Evolutionary conservation across 2,797 vertebrate species (phyloP).

Genomic region (Mus caroli): DNA sequence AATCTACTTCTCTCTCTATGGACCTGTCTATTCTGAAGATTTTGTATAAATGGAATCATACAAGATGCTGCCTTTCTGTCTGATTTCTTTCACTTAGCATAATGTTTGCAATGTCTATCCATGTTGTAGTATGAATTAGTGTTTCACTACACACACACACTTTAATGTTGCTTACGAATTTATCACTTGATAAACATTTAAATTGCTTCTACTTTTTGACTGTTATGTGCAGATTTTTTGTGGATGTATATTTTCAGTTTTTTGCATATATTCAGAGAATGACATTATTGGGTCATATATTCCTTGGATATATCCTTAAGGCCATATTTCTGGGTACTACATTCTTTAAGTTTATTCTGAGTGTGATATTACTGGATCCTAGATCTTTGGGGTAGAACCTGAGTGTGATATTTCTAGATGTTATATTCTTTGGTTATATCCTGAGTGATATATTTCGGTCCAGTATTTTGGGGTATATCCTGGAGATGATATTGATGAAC

Average conservation of each 20-base stretch:
- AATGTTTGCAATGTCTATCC: slow-evolving; percentile 7
- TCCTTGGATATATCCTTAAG: background rate
- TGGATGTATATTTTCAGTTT: background rate
- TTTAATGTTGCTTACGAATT: background rate
- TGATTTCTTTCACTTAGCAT: slow-evolving; percentile 39
- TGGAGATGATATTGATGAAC: background rate
- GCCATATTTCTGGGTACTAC: background rate
- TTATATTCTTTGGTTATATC: background rate
- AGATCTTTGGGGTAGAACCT: background rate
- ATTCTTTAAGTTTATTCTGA: background rate
- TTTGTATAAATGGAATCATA: slow-evolving; percentile 31
- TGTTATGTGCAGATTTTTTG: background rate
- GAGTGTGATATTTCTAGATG: background rate
- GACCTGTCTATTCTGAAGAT: slow-evolving; percentile 48
- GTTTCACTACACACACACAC: background rate
- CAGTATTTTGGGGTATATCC: background rate
- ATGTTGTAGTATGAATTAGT: background rate
- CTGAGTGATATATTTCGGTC: background rate
- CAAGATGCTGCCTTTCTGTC: slow-evolving; percentile 1
- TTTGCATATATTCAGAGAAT: background rate
- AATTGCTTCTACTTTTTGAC: background rate
- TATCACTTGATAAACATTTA: background rate
- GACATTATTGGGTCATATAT: background rate
- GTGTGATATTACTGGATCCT: background rate
- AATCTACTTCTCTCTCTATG: slow-evolving; percentile 12